A percentile compares a stretch with the other conserved stretches of the same genome.
These are phyloP conservation scores for Ophion costatus DNA, from an alignment of 2,888 invertebrate genomes.

Conservation along the genomic window DNA sequence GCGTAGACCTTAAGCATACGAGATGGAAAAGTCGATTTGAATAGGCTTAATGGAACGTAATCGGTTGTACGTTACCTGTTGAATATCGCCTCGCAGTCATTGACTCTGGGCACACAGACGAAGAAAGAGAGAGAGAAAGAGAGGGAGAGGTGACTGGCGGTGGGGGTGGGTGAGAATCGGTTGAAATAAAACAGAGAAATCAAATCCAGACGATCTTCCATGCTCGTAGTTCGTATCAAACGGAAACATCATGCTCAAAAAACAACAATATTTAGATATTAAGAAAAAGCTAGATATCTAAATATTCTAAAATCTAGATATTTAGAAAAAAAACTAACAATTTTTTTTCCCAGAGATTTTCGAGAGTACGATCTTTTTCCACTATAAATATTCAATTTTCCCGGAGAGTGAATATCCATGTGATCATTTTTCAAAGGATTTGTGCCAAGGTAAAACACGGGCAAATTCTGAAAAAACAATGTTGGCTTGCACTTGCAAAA, in stretches of 20 bases:
- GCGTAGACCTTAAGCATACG: conserved; percentile 50
- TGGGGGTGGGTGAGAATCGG: conserved; percentile 13
- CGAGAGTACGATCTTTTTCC: background rate
- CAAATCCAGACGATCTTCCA: background rate
- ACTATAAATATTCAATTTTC: background rate
- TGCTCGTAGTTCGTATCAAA: background rate
- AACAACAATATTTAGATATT: too few relatives aligned
- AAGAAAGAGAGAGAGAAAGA: background rate
- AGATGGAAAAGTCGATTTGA: conserved; percentile 65
- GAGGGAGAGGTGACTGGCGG: background rate
- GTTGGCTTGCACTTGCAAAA: background rate
- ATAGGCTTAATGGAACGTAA: conserved; percentile 68
- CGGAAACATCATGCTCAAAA: background rate
- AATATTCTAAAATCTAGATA: too few relatives aligned
- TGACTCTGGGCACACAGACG: conserved; percentile 18
- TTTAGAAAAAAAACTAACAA: background rate
- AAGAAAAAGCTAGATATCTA: too few relatives aligned
- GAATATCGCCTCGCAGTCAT: conserved; percentile 62
- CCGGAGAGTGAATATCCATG: background rate
- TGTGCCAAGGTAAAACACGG: background rate
- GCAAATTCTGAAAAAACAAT: background rate
- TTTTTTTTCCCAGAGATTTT: background rate
- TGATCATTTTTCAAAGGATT: too few relatives aligned
- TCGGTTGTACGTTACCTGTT: conserved; percentile 70
- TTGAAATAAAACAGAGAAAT: background rate